These are phyloP conservation scores for Murina feae DNA, from an alignment of 2,113 vertebrate genomes.

Conservation along the genomic window DNA sequence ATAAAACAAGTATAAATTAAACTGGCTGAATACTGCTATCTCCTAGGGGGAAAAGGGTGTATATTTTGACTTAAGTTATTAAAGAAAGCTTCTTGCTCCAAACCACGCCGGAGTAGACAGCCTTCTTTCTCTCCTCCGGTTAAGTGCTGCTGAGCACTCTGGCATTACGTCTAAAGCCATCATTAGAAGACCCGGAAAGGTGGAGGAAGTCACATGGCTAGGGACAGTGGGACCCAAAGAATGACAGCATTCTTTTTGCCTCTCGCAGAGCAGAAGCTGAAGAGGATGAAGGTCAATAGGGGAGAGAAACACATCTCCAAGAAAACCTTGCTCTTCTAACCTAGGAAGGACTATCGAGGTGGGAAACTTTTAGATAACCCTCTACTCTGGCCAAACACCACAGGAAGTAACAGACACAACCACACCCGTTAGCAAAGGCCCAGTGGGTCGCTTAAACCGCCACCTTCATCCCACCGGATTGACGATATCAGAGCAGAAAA, in stretches of 20 bases:
- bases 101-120: neutral
- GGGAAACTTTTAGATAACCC: neutral
- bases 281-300: neutral
- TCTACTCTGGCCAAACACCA: neutral
- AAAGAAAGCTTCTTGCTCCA: neutral
- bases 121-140: neutral
- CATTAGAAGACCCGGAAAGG: neutral
- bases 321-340: neutral
- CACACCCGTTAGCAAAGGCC: neutral
- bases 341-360: neutral
- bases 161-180: neutral
- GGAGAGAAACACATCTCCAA: neutral
- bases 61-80: neutral
- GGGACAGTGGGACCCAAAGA: neutral
- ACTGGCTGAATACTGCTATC: neutral
- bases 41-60: neutral
- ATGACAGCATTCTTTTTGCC: neutral
- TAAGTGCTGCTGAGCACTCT: neutral
- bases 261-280: neutral
- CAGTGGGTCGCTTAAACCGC: neutral
- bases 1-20: neutral
- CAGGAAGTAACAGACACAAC: too few species aligned
- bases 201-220: neutral
- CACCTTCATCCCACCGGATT: fast-evolving
- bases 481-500: neutral